These are phyloP conservation scores for Taeniopygia guttata DNA, from an alignment of 2,797 vertebrate species.

Conservation along the genomic window DNA sequence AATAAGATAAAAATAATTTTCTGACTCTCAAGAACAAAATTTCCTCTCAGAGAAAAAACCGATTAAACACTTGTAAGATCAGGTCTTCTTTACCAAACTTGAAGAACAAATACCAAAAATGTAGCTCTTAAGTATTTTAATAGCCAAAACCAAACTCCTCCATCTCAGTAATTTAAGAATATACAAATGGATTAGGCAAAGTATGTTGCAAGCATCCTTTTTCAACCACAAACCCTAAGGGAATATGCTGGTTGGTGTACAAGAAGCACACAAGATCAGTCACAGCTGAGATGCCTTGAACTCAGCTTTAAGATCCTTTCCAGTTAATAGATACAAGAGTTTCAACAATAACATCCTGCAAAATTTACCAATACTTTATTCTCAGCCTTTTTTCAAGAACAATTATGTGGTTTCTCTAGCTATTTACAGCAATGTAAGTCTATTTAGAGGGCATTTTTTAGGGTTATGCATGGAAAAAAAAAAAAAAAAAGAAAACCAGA, in stretches of 20 bases:
- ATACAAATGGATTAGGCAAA: neutral
- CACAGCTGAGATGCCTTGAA: neutral
- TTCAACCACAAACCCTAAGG: neutral
- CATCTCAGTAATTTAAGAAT: neutral
- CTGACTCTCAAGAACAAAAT: neutral
- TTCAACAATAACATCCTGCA: neutral
- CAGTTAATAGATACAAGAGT: neutral
- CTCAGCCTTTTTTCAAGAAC: neutral
- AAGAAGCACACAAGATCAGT: neutral
- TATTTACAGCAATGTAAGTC: neutral
- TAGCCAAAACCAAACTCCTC: neutral
- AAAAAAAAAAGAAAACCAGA: neutral
- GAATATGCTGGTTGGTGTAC: neutral
- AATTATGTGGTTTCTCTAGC: neutral
- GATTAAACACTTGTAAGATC: neutral
- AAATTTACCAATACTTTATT: neutral
- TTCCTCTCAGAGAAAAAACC: neutral
- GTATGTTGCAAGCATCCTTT: neutral
- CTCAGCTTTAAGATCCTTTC: neutral
- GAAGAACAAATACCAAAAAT: neutral
- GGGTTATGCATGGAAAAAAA: neutral
- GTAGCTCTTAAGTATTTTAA: neutral
- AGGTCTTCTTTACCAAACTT: neutral
- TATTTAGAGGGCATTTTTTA: neutral
- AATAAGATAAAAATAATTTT: slow-evolving; percentile 29